Evolutionary conservation across 2,888 invertebrate genomes (phyloP).

Genomic region (Cactoblastis cactorum): DNA sequence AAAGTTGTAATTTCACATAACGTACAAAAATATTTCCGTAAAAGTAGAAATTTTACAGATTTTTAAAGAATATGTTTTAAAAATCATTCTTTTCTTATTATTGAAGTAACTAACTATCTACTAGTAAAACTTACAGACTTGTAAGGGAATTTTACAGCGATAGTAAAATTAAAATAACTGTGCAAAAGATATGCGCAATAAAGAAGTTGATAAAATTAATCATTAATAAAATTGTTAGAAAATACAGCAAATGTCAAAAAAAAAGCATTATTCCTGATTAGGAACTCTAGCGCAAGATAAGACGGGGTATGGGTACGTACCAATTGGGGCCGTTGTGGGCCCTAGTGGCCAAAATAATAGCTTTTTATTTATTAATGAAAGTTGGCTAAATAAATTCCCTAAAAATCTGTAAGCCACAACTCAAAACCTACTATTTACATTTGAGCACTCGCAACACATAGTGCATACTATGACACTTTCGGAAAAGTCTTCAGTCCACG

Average conservation of each 20-base stretch:
- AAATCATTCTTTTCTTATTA: background rate
- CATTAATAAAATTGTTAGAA: background rate
- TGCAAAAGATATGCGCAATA: too few species aligned
- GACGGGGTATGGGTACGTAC: too few species aligned
- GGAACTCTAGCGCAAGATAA: too few species aligned
- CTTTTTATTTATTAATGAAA: too few species aligned
- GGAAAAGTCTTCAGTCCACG: constrained; percentile 64
- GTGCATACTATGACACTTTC: constrained; percentile 75
- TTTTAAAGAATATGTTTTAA: constrained; percentile 6
- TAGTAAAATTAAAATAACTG: background rate
- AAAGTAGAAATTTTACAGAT: constrained; percentile 21
- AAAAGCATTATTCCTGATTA: too few species aligned
- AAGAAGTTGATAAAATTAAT: too few species aligned
- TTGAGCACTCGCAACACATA: constrained; percentile 70
- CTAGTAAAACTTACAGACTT: constrained; percentile 6
- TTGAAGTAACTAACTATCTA: constrained; percentile 2
- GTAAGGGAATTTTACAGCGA: constrained; percentile 2
- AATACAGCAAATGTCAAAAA: too few species aligned
- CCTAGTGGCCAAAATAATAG: too few species aligned
- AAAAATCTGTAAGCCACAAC: constrained; percentile 19
- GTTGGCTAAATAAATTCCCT: background rate
- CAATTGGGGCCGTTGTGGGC: too few species aligned
- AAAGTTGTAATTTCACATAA: constrained; percentile 21
- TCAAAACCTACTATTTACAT: constrained; percentile 47
- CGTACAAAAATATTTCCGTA: too few species aligned